phyloP scores from a whole-genome alignment of 2,113 vertebrate genomes.

The Hippocampus guttulatus region DNA sequence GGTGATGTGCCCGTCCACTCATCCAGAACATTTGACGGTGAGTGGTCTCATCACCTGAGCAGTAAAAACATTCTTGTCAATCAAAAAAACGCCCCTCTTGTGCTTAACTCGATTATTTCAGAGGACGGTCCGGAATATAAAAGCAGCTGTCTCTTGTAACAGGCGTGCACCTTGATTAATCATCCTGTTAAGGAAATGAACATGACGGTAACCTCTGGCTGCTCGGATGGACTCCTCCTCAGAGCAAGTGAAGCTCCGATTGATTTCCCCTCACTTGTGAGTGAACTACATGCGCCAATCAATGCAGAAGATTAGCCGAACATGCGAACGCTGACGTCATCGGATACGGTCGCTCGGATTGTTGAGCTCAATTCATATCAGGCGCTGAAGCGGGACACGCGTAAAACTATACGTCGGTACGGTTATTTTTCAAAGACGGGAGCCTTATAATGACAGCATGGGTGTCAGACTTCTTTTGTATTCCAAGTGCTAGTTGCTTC shows the following conservation, averaged over 20 bases:
- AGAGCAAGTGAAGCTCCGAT: slow-evolving; percentile 63
- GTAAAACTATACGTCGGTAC: not conserved
- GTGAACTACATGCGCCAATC: slow-evolving; percentile 60
- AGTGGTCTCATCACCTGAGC: slow-evolving; percentile 40
- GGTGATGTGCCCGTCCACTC: slow-evolving; percentile 27
- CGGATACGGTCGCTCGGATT: slow-evolving; percentile 46
- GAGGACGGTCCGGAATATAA: slow-evolving; percentile 28
- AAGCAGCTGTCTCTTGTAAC: slow-evolving; percentile 30
- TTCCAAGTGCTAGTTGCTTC: slow-evolving; percentile 4
- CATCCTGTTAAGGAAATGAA: slow-evolving; percentile 64
- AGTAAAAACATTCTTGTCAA: slow-evolving; percentile 48
- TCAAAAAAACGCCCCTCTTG: slow-evolving; percentile 26
- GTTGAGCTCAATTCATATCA: slow-evolving; percentile 31
- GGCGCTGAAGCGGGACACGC: not conserved
- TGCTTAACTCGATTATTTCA: slow-evolving; percentile 46
- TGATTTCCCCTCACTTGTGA: slow-evolving; percentile 74
- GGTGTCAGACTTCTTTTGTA: not conserved
- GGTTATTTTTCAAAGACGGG: not conserved
- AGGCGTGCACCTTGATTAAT: slow-evolving; percentile 58
- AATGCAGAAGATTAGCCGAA: slow-evolving; percentile 58
- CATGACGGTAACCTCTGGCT: slow-evolving; percentile 67
- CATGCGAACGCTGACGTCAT: slow-evolving; percentile 54
- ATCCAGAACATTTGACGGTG: slow-evolving; percentile 24
- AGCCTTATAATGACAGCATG: not conserved
- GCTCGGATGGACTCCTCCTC: slow-evolving; percentile 64